Conservation (phyloP, 1,140 invertebrate species). For the Zaprionus camerounensis region DNA sequence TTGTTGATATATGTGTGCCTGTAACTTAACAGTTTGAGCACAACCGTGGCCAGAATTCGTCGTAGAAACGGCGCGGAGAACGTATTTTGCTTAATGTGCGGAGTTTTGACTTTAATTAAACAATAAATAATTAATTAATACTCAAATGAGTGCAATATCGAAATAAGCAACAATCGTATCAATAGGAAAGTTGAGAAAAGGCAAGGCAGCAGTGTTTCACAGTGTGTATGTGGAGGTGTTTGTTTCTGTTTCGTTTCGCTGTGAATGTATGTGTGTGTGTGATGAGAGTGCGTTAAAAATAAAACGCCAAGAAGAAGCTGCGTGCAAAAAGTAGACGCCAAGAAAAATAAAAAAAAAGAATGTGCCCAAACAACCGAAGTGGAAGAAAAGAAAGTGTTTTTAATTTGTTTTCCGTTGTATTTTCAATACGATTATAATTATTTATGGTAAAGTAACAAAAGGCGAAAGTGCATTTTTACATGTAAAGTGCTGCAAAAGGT, state of each 20-base stretch:
- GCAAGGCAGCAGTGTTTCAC: slow-evolving; percentile 37
- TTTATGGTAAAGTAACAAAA: slow-evolving; percentile 60
- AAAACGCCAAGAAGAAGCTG: slow-evolving; percentile 77
- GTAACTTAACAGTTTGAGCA: slow-evolving; percentile 34
- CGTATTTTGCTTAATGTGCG: slow-evolving; percentile 64
- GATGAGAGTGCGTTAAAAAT: slow-evolving; percentile 71
- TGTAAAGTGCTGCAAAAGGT: slow-evolving; percentile 61
- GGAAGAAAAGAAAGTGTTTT: slow-evolving; percentile 74
- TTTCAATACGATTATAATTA: slow-evolving; percentile 56
- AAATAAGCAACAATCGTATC: slow-evolving; percentile 41
- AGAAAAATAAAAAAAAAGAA: slow-evolving; percentile 75
- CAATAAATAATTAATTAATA: slow-evolving; percentile 58
- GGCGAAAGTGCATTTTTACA: slow-evolving; percentile 77
- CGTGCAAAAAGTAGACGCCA: slow-evolving; percentile 76
- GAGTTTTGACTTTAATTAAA: slow-evolving; percentile 45
- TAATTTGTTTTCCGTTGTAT: slow-evolving; percentile 45
- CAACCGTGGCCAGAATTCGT: slow-evolving; percentile 38
- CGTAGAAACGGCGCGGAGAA: slow-evolving; percentile 32
- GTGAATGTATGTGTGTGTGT: slow-evolving; percentile 38
- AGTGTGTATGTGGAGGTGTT: slow-evolving; percentile 34
- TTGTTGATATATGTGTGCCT: slow-evolving; percentile 18
- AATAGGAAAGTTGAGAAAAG: slow-evolving; percentile 50
- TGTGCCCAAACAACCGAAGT: slow-evolving; percentile 69
- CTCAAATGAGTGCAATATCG: slow-evolving; percentile 43
- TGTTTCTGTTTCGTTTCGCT: slow-evolving; percentile 37